Evolutionary conservation across 2,797 vertebrate genomes (phyloP), one percentile per base, ranked within the genome.

Genomic region (Notolepis coatsorum): DNA sequence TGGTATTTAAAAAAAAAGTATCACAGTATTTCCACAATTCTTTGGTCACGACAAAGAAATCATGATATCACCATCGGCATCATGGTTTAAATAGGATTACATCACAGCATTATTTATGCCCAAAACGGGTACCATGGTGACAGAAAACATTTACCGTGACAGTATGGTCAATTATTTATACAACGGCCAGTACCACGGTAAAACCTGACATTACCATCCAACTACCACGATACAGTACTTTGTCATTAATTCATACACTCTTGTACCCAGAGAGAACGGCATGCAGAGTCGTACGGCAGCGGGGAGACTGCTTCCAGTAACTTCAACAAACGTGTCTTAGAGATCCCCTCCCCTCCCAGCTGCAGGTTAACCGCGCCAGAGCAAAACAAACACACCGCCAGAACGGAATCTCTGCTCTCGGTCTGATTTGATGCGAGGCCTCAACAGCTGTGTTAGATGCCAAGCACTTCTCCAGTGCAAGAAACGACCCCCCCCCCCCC

Each of bases 381-480:
- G 35, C 66, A 47, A 75, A 80, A 73, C 50, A 84, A 76, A 72
- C 62, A 49, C 41, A 55, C 47, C 58, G 59, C 68, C 54, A 43
- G 35, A 68, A 74, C 57, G 72, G n/a, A 67, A 81, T 85, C 65
- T 77, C 28, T 66, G 57, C 68, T 68, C 79, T 73, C 60, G 64
- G 61, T 79, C 62, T 64, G 55, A 65, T 57, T 61, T 73, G 61
- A 70, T 65, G 71, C 70, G 67, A 47, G 38, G 73, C 67, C 49
- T 81, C 61, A 42, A 75, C 75, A 59, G 70, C 52, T 18, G 20
- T 68, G 71, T 35, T 54, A 77, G 65, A 86, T 83, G 71, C 82
- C 80, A 85, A 76, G 73, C 74, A 62, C 80, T 77, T 66, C 74
- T 78, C 69, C 80, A 76, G 73, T 79, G 65, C 65, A 70, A 85